phyloP scores from a whole-genome alignment of 2,113 vertebrate genomes.

The Neofelis nebulosa region DNA sequence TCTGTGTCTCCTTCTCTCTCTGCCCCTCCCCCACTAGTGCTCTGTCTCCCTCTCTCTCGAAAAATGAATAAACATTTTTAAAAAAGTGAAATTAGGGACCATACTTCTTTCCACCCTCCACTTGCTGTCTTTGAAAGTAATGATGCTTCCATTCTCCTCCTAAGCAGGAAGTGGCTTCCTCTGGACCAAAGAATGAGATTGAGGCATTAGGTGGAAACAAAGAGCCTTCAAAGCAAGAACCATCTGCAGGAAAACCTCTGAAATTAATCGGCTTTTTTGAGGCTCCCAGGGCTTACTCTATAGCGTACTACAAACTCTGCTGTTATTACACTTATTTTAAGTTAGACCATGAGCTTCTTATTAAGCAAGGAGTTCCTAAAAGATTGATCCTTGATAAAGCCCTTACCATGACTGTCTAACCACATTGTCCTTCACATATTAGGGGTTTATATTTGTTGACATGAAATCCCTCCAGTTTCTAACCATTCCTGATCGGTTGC shows the following conservation, averaged over 20 bases:
- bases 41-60: too few species aligned
- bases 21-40: too few species aligned
- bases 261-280: not conserved
- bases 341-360: not conserved
- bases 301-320: not conserved
- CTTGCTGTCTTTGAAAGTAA: not conserved
- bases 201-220: not conserved
- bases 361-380: not conserved
- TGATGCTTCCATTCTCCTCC: not conserved
- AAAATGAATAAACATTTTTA: too few species aligned
- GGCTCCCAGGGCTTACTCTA: not conserved
- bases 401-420: not conserved
- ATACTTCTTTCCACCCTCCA: not conserved
- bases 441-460: not conserved
- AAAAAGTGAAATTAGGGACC: not conserved
- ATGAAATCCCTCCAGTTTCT: not conserved
- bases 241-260: not conserved
- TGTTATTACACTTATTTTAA: not conserved
- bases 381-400: not conserved
- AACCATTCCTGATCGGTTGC: not conserved
- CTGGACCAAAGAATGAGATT: not conserved
- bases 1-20: too few species aligned
- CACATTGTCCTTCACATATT: not conserved
- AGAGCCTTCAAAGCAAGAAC: not conserved
- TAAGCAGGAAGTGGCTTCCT: not conserved